A percentile compares a stretch with the other conserved stretches of the same genome.
Conservation (phyloP, 1,140 invertebrate genomes). For the Acromyrmex charruanus region DNA sequence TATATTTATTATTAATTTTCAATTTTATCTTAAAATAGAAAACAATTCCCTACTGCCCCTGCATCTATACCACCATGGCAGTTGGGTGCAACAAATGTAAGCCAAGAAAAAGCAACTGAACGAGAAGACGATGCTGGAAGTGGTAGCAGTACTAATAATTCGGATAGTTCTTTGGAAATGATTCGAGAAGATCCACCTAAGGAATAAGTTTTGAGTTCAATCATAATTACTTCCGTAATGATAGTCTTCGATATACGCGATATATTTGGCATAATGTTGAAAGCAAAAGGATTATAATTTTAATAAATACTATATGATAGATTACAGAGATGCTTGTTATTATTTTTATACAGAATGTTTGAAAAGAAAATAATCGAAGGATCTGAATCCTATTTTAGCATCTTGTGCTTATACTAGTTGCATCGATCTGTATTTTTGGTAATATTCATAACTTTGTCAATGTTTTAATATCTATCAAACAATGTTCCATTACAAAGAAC, state of each 20-base stretch:
- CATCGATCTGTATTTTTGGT: background rate
- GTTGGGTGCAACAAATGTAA: constrained; percentile 84
- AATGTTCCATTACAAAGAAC: constrained; percentile 6
- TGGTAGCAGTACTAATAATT: constrained; percentile 86
- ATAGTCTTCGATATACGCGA: constrained; percentile 61
- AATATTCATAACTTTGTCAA: constrained; percentile 17
- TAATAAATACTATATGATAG: constrained; percentile 30
- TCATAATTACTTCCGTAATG: constrained; percentile 54
- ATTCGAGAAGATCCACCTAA: constrained; percentile 85
- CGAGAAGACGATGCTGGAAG: constrained; percentile 85
- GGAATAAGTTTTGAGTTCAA: constrained; percentile 75
- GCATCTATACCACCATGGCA: constrained; percentile 93
- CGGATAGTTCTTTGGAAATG: constrained; percentile 86
- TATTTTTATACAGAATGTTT: constrained; percentile 18
- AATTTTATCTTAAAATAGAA: constrained; percentile 84
- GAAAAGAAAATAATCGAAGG: background rate
- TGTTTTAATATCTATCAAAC: constrained; percentile 27
- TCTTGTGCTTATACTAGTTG: background rate
- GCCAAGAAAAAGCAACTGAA: constrained; percentile 82
- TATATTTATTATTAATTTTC: constrained; percentile 15
- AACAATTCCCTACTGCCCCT: constrained; percentile 91
- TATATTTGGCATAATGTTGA: constrained; percentile 52
- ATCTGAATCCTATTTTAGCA: background rate
- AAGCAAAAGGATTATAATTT: constrained; percentile 35
- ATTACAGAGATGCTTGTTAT: constrained; percentile 33